Percentiles rank a stretch among this genome's conserved stretches.
Conservation (phyloP, 2,113 vertebrate species). For the Typhlomys cinereus region DNA sequence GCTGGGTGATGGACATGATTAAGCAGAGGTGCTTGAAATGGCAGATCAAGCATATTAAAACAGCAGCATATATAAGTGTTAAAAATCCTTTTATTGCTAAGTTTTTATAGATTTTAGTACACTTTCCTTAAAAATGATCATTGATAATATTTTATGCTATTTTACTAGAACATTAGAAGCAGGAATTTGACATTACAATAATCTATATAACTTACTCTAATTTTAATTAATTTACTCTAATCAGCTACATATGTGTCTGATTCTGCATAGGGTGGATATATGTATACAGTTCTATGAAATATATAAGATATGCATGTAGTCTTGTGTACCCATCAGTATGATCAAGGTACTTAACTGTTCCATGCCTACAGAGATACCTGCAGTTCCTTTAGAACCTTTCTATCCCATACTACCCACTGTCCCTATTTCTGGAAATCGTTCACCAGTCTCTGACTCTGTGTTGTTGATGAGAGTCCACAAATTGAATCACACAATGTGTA, state of each 20-base stretch:
- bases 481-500: background rate
- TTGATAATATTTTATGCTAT: background rate
- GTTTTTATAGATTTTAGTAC: background rate
- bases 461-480: background rate
- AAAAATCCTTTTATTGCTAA: conserved; percentile 16
- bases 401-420: background rate
- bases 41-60: background rate
- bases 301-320: background rate
- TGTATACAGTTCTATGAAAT: background rate
- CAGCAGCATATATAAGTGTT: background rate
- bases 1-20: background rate
- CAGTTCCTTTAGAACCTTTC: background rate
- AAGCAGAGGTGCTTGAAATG: background rate
- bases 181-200: background rate
- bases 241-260: background rate
- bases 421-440: background rate
- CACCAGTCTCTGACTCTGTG: background rate
- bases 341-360: background rate
- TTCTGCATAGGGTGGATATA: background rate
- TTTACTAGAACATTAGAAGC: conserved; percentile 12
- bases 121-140: background rate
- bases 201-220: background rate
- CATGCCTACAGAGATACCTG: background rate
- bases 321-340: background rate
- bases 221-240: background rate